These are phyloP conservation scores for Syndactyla subalaris DNA, from an alignment of 2,797 vertebrate species.

Conservation along the genomic window DNA sequence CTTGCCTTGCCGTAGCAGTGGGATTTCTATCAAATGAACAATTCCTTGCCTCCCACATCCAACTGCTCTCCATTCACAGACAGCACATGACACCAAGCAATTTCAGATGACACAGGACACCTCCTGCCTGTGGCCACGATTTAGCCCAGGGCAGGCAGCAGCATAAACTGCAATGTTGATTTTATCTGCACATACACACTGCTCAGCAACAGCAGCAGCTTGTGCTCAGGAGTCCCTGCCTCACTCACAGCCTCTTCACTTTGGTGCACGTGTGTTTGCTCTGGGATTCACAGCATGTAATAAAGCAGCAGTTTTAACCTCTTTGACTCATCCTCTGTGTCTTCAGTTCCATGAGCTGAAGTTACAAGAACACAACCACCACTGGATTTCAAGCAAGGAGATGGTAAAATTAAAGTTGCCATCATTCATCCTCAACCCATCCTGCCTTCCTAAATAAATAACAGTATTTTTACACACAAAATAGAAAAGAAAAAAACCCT, in stretches of 20 bases:
- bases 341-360: neutral
- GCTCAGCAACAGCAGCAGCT: neutral
- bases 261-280: neutral
- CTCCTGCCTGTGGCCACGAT: neutral
- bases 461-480: neutral
- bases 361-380: neutral
- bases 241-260: neutral
- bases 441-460: neutral
- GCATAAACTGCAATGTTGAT: neutral
- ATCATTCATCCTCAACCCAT: neutral
- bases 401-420: neutral
- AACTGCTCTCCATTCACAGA: constrained; percentile 43
- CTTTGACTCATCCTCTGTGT: neutral
- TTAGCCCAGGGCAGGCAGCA: constrained; percentile 4
- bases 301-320: constrained; percentile 19
- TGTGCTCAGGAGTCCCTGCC: neutral
- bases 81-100: neutral
- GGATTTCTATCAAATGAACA: constrained; percentile 36
- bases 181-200: constrained; percentile 21
- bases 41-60: constrained; percentile 33
- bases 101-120: neutral
- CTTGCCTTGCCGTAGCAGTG: constrained; percentile 3
- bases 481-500: neutral
- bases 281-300: neutral
- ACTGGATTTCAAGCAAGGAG: neutral